Base-by-base conservation (phyloP, 2,888 invertebrate genomes). In the Latrodectus elegans region DNA sequence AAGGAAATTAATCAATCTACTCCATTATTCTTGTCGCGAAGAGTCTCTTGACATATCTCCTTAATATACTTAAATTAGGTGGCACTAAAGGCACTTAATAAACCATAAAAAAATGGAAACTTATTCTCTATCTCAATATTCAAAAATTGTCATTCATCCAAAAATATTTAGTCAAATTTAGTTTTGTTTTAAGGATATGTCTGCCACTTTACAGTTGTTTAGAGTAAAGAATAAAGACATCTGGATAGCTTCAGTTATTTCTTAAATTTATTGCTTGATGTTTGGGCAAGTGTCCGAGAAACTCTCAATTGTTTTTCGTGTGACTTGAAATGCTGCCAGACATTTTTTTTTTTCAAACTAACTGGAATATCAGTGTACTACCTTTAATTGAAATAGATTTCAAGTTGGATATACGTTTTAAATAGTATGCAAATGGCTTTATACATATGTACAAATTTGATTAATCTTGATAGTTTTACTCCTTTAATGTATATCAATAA, bases 181-280 rank as follows among this genome's bases (percentile, higher is more conserved):
- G 70, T 68, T 74, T 74, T 82, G 68, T 81, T 81, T 81, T 72
- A 52, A 26, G 52, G 26, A 71, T 15, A 22, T 38, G 38, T 38
- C 38, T 38, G 38, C 53, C 65, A 14, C 67, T 38, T 38, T 71
- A 53, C 75, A 9, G 38, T 49, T 22, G 74, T 51, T 74, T 82
- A 68, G 38, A 68, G 68, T 38, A 6, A 38, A 38, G 38, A 38
- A 38, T 38, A 38, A 38, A 74, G 26, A 68, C 67, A 55, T 68
- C 77, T 77, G 77, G 77, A 68, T 53, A 77, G 53, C 71, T 71
- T 76, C 65, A 83, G 76, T 64, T 76, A 76, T 76, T 67, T 75
- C 76, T 83, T 76, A 76, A 83, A 83, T 76, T 70, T 71, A 83
- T 75, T 64, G 76, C 49, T 51, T 67, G 74, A 82, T 73, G 80